Base-by-base conservation (phyloP, 2,888 invertebrate species). In the Mechanitis mazaeus region DNA sequence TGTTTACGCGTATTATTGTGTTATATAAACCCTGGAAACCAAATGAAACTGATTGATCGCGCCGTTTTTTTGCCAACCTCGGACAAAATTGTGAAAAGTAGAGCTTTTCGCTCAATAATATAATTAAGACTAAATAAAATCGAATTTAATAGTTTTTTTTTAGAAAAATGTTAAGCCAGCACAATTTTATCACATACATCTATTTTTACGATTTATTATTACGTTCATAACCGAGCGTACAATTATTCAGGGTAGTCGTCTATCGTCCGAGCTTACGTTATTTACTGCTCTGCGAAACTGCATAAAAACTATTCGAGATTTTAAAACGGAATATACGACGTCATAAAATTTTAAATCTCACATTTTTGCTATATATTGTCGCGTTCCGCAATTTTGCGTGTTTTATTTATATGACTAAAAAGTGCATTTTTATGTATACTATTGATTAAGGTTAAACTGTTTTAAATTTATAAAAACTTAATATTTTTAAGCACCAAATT, bases 261-360 rank as follows among this genome's bases (percentile, higher is more conserved):
- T 76, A 79, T 80, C 77, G 74, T 71, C 64, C 69, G 66, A 61
- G 61, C 67, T 50, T 31, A 69, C 71, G 65, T 68, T 69, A 71
- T 64, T 66, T 59, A 66, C 56, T 57, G 55, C 61, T 55, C 46
- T 9, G 42, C 53, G 59, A 61, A 59, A 54, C 35, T 59, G 35
- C 58, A 46, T 50, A 58, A 55, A 57, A 58, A 59, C 59, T 50
- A 61, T 58, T 31, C 45, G 53, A 46, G 59, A 59, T 58, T 61
- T 50, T 58, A 54, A 46, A 64, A 61, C 33, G 53, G 33, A 45
- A 56, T 55, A 56, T 55, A 59, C 42, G 59, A 59, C 57, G 53
- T 56, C 54, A 38, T 62, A 56, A 58, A 60, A 64, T 62, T 58
- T 58, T 46, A 60, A 64, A 56, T 64, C 45, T 33, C 54, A 54